These are phyloP conservation scores for Ethmia dodecea DNA, from an alignment of 2,888 invertebrate species.

Conservation along the genomic window DNA sequence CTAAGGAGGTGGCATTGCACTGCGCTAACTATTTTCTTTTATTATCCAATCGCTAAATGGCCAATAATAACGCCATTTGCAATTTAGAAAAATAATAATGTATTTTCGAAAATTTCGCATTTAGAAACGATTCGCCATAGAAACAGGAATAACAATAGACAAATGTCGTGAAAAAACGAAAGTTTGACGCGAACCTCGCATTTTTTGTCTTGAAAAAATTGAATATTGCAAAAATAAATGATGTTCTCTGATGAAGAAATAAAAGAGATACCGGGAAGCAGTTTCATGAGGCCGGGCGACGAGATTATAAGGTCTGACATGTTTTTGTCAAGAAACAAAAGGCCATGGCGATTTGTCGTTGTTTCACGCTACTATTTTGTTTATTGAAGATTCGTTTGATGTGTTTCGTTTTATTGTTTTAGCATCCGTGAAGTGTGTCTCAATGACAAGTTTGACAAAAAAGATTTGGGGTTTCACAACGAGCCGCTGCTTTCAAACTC, in stretches of 20 bases:
- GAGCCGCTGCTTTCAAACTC: conserved; percentile 47
- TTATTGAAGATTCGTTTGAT: conserved; percentile 15
- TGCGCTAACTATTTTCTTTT: no score
- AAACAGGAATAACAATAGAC: conserved; percentile 51
- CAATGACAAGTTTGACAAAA: conserved; percentile 60
- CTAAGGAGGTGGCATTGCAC: conserved; percentile 39
- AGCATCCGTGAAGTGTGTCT: conserved; percentile 66
- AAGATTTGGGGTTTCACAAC: conserved; percentile 45
- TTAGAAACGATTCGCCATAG: conserved; percentile 37
- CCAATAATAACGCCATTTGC: conserved; percentile 10
- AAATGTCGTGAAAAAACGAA: conserved; percentile 44
- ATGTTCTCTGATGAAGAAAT: conserved; percentile 74
- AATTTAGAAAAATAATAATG: conserved; percentile 26
- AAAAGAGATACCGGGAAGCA: conserved; percentile 59
- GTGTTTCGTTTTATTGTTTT: conserved; percentile 30
- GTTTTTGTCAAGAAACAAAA: conserved; percentile 33
- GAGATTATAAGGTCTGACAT: conserved; percentile 66
- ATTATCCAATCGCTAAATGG: not conserved
- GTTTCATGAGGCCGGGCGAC: conserved; percentile 59
- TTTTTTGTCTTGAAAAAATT: conserved; percentile 67
- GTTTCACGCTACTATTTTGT: conserved; percentile 30
- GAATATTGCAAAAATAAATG: conserved; percentile 66
- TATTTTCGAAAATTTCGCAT: conserved; percentile 42
- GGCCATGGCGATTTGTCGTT: conserved; percentile 43
- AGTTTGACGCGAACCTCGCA: conserved; percentile 45